These are phyloP conservation scores for Prionailurus viverrinus DNA, from an alignment of 2,113 vertebrate species.

Conservation along the genomic window DNA sequence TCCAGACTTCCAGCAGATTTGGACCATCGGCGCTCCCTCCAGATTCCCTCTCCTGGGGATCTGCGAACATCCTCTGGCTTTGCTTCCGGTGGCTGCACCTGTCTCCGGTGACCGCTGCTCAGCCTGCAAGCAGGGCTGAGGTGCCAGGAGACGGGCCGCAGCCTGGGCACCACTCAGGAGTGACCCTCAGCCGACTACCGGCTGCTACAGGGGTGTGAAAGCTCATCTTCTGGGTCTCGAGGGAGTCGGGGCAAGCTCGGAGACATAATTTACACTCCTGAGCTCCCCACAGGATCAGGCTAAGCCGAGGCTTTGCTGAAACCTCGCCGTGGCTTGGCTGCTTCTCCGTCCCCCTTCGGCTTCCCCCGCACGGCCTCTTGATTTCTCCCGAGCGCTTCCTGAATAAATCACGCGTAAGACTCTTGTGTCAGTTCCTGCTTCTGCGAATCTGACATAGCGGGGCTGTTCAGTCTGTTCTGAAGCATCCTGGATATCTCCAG, in stretches of 20 bases:
- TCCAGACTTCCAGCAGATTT: background rate
- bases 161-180: rapidly evolving
- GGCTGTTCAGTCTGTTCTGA: background rate
- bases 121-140: background rate
- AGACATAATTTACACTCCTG: background rate
- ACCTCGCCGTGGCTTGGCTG: background rate
- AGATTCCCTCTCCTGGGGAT: background rate
- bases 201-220: rapidly evolving
- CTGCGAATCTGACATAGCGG: background rate
- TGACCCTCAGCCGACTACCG: background rate
- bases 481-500: background rate
- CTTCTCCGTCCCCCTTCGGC: rapidly evolving
- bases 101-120: background rate
- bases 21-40: rapidly evolving
- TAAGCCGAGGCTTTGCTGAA: background rate
- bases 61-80: background rate
- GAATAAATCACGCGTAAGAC: background rate
- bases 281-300: background rate
- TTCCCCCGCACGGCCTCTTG: rapidly evolving
- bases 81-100: background rate
- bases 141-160: background rate
- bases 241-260: rapidly evolving
- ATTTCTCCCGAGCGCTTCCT: background rate
- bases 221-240: background rate
- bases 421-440: background rate